phyloP scores from a whole-genome alignment of 2,797 vertebrate genomes.

The Echeneis naucrates region DNA sequence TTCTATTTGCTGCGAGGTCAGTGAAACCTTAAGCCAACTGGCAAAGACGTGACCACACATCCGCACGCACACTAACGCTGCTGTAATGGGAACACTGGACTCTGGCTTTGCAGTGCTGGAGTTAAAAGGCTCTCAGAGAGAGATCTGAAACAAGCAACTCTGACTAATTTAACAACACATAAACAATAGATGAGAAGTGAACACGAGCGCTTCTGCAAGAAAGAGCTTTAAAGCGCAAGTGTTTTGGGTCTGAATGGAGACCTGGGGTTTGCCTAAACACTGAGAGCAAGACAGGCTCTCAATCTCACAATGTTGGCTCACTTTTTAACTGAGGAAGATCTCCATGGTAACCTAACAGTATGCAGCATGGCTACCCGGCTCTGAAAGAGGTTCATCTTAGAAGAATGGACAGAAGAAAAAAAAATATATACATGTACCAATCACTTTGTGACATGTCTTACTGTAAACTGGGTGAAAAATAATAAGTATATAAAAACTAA shows the following conservation, averaged over 20 bases:
- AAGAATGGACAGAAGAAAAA: too few species aligned
- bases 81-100: conserved; percentile 32
- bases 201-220: conserved; percentile 43
- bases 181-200: conserved; percentile 63
- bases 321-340: conserved; percentile 42
- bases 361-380: conserved; percentile 31
- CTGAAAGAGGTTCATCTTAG: conserved; percentile 12
- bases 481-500: not conserved
- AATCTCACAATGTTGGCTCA: conserved; percentile 22
- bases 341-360: conserved; percentile 60
- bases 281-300: conserved; percentile 32
- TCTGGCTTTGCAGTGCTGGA: conserved; percentile 29
- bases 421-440: conserved; percentile 4
- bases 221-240: conserved; percentile 39
- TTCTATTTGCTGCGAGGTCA: conserved; percentile 20
- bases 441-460: conserved; percentile 11
- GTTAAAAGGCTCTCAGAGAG: conserved; percentile 53
- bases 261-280: conserved; percentile 21
- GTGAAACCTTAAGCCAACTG: conserved; percentile 20
- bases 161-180: conserved; percentile 66
- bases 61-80: conserved; percentile 9
- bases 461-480: not conserved
- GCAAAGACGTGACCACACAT: conserved; percentile 6
- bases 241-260: conserved; percentile 45
- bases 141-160: conserved; percentile 48